phyloP scores from a whole-genome alignment of 2,113 vertebrate genomes.

The Mormyrus lacerda region DNA sequence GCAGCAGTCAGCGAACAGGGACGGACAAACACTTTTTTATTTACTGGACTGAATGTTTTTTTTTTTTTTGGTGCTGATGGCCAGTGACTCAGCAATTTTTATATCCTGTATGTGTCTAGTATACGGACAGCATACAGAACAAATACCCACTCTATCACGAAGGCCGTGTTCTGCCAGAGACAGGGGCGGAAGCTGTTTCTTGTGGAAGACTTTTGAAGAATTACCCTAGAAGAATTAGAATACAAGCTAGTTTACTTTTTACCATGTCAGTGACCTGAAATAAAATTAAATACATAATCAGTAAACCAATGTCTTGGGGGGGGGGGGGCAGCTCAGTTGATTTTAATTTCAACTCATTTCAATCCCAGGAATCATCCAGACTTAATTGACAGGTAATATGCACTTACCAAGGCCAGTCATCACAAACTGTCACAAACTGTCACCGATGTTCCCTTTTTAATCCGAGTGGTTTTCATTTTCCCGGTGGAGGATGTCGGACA shows the following conservation, averaged over 20 bases:
- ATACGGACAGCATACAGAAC: neutral
- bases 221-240: conserved; percentile 23
- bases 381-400: conserved; percentile 18
- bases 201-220: neutral
- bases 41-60: neutral
- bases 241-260: conserved; percentile 7
- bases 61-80: neutral
- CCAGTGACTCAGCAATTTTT: neutral
- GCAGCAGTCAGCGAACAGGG: neutral
- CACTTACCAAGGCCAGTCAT: conserved; percentile 5
- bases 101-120: neutral
- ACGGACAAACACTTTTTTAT: neutral
- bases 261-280: conserved; percentile 16
- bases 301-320: neutral
- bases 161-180: too few relatives aligned
- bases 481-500: neutral
- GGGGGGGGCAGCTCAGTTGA: neutral
- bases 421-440: neutral
- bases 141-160: neutral
- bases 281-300: neutral
- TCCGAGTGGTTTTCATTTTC: conserved; percentile 13
- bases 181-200: neutral
- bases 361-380: conserved; percentile 19
- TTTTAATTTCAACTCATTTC: conserved; percentile 30
- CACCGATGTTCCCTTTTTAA: conserved; percentile 1